Conservation (phyloP, 2,113 vertebrate genomes). For the Elgaria multicarinata region DNA sequence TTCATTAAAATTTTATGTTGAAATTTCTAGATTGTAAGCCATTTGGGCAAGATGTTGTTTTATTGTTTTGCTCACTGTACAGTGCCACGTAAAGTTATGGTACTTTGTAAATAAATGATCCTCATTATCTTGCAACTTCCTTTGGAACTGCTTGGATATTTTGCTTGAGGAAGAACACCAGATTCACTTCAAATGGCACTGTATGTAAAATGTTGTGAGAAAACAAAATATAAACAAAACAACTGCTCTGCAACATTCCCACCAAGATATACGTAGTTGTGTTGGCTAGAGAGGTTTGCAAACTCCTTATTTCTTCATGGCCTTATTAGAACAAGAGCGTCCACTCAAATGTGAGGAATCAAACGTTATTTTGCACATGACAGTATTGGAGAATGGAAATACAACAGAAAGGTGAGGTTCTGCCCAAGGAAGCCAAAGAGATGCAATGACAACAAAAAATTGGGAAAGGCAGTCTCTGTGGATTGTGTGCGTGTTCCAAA, state of each 20-base stretch:
- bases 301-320: background rate
- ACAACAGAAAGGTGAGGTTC: background rate
- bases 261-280: background rate
- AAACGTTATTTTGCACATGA: background rate
- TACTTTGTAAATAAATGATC: too few species aligned
- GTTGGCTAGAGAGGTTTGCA: background rate
- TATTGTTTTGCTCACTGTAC: too few species aligned
- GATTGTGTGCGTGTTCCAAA: background rate
- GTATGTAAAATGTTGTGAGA: background rate
- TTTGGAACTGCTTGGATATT: background rate
- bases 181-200: background rate
- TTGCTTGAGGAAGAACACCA: background rate
- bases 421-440: background rate
- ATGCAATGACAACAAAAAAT: conserved; percentile 12
- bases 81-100: too few species aligned
- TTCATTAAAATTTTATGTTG: too few species aligned
- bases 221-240: background rate
- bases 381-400: background rate
- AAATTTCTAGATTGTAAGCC: too few species aligned
- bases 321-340: background rate
- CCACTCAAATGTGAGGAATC: background rate
- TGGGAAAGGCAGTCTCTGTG: background rate
- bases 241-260: background rate
- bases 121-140: background rate
- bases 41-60: too few species aligned